Percentiles rank a stretch among this genome's conserved stretches.
phyloP scores from a whole-genome alignment of 2,797 vertebrate species.

The Telmatherina bonti region DNA sequence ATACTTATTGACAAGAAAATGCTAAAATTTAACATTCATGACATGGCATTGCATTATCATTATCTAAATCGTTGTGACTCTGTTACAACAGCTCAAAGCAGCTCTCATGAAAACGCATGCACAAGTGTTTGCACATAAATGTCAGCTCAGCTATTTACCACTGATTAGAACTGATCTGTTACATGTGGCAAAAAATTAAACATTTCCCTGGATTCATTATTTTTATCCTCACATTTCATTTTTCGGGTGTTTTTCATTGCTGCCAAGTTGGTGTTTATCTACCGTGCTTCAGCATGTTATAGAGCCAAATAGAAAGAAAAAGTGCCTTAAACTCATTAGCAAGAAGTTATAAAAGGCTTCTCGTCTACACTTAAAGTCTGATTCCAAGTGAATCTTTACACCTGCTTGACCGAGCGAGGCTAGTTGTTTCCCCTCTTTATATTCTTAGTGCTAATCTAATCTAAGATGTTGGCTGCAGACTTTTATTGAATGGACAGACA shows the following conservation, averaged over 20 bases:
- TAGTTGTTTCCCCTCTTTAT: constrained; percentile 20
- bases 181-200: constrained; percentile 35
- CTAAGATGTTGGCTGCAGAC: constrained; percentile 34
- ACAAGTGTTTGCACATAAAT: constrained; percentile 28
- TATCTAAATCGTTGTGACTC: constrained; percentile 1
- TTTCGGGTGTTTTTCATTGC: constrained; percentile 8
- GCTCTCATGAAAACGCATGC: constrained; percentile 10
- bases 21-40: constrained; percentile 21
- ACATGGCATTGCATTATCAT: constrained; percentile 11
- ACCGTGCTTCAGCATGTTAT: neutral
- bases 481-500: constrained; percentile 40
- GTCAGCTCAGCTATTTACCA: constrained; percentile 21
- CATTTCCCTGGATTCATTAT: constrained; percentile 15
- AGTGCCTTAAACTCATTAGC: neutral
- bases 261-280: neutral
- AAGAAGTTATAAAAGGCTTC: constrained; percentile 7
- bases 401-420: constrained; percentile 16
- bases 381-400: constrained; percentile 24
- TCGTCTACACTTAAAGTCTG: constrained; percentile 11
- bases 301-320: neutral
- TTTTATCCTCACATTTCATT: constrained; percentile 25
- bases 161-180: constrained; percentile 47
- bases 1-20: neutral
- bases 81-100: neutral
- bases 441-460: constrained; percentile 33